A percentile compares a stretch with the other conserved stretches of the same genome.
Conservation (phyloP, 1,140 invertebrate genomes). For the Andricus grossulariae region DNA sequence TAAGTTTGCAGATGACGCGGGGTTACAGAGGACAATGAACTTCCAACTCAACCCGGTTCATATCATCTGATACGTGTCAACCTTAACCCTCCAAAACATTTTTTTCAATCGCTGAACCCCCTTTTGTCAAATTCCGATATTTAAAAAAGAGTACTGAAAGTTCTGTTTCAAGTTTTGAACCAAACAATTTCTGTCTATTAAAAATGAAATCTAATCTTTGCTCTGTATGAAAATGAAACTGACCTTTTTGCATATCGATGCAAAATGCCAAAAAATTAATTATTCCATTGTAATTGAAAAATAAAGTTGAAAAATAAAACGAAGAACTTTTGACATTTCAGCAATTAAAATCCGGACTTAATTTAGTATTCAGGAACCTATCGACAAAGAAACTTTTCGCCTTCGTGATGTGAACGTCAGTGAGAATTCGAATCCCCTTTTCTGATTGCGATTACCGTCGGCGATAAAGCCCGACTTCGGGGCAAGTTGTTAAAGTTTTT, state of each 20-base stretch:
- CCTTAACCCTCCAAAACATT: neutral
- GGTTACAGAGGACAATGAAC: constrained; percentile 59
- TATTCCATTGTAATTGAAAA: neutral
- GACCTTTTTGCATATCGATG: neutral
- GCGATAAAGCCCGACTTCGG: constrained; percentile 57
- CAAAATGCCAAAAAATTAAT: neutral
- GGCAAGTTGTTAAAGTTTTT: constrained; percentile 53
- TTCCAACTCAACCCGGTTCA: constrained; percentile 33
- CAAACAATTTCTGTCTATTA: neutral
- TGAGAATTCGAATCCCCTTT: constrained; percentile 4
- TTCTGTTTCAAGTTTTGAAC: too few species aligned
- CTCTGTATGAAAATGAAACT: neutral
- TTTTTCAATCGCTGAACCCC: neutral
- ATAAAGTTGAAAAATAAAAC: too few species aligned
- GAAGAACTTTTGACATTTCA: neutral
- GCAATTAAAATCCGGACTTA: constrained; percentile 10
- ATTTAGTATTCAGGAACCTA: neutral
- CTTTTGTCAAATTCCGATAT: neutral
- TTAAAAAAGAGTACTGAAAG: too few species aligned
- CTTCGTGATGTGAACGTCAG: constrained; percentile 21
- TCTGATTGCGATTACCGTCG: constrained; percentile 42
- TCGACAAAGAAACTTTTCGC: constrained; percentile 8
- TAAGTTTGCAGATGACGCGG: constrained; percentile 62
- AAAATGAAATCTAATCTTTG: constrained; percentile 13
- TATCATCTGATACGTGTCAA: neutral